Evolutionary conservation across 2,888 invertebrate species (phyloP), one percentile per base, ranked within the genome.

Genomic region (Caenorhabditis auriculariae): DNA sequence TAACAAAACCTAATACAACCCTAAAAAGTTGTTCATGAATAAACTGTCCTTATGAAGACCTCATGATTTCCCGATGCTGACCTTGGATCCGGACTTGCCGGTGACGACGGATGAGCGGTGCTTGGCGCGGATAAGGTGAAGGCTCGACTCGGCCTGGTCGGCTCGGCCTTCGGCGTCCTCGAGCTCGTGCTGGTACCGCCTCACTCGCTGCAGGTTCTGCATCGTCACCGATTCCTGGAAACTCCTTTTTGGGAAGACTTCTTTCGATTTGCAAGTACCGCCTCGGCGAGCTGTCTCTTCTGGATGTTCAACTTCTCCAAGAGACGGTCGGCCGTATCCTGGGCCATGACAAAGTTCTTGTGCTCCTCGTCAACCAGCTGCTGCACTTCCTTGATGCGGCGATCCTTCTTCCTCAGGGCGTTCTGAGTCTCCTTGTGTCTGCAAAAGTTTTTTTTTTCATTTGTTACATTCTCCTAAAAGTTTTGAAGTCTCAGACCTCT

Each of bases 331-430:
- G 81, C 80, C 43, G 82, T 78, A 84, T 94, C 94, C 84, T 93
- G 92, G 77, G 94, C 88, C 81, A 95, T 87, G 73, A 88, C 85
- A 81, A 93, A 90, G 86, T 91, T 93, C 89, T 93, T 93, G 85
- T 93, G 90, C 85, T 95, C 94, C 84, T 95, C 94, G 85, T 94
- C 94, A 82, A 91, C 75, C 56, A 66, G 62, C 54, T 70, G 70
- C 86, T 93, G 88, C 71, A 94, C 89, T 85, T 94, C 94, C 87
- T 95, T 94, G 82, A 94, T 89, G 82, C 89, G 88, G 82, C 93
- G 91, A 84, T 95, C 94, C 89, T 95, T 95, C 88, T 95, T 95
- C 85, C 94, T 90, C 82, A 94, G 87, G 84, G 93, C 92, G 87
- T 93, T 93, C 84, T 93, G 91, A 81, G 93, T 93, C 85, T 95